Evolutionary conservation across 2,888 invertebrate genomes (phyloP).

Genomic region (Caenorhabditis auriculariae): DNA sequence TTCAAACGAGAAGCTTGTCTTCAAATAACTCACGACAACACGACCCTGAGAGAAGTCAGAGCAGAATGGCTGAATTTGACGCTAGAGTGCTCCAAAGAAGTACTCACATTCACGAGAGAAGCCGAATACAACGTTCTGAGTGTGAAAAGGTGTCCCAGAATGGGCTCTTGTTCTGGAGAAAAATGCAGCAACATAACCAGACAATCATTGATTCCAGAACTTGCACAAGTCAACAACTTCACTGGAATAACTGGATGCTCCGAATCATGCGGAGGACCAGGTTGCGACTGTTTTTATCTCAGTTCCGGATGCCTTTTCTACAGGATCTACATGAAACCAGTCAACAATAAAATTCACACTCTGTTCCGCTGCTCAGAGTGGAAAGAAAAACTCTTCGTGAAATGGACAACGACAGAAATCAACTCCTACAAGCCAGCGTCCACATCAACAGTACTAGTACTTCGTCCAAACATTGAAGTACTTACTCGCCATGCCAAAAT

Average conservation of each 20-base stretch:
- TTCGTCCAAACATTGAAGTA: too few species aligned
- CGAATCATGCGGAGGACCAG: constrained; percentile 5
- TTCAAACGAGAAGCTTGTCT: constrained; percentile 1
- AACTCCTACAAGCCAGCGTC: neutral
- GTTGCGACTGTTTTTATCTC: constrained; percentile 10
- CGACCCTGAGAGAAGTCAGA: constrained; percentile 2
- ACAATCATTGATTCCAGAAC: neutral
- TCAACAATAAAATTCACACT: neutral
- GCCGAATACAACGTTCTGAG: neutral
- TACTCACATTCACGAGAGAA: constrained; percentile 2
- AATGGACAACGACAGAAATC: neutral
- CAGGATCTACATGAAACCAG: constrained; percentile 6
- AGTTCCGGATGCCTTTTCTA: constrained; percentile 12
- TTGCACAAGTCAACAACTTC: neutral
- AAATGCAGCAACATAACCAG: constrained; percentile 1
- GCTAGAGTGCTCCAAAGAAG: neutral
- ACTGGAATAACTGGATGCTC: constrained; percentile 7
- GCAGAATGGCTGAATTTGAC: neutral
- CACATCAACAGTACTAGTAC: too few species aligned
- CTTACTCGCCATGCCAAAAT: too few species aligned
- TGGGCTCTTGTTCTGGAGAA: constrained; percentile 4
- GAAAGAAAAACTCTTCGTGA: neutral
- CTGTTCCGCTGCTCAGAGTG: constrained; percentile 6
- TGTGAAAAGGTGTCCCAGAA: constrained; percentile 6
- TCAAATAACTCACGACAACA: neutral